Evolutionary conservation across 2,797 vertebrate species (phyloP).

Genomic region (Ctenopoma multispine): DNA sequence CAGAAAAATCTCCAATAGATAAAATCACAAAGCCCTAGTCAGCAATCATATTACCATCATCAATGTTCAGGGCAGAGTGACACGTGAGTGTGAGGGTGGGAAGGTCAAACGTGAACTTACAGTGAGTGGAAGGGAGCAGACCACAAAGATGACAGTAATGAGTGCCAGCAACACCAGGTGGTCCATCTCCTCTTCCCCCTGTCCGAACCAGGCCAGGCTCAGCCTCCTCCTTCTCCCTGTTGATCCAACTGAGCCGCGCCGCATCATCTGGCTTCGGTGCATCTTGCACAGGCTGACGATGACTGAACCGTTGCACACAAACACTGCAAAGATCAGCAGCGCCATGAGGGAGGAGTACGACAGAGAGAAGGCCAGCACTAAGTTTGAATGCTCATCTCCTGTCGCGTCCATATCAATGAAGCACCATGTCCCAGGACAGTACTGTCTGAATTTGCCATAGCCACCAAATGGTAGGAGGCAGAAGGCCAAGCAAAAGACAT

Average conservation of each 20-base stretch:
- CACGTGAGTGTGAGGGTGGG: background rate
- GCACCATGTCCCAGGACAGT: slow-evolving; percentile 93
- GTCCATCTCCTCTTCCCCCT: slow-evolving; percentile 89
- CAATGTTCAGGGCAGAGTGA: background rate
- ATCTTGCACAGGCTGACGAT: slow-evolving; percentile 90
- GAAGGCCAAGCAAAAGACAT: slow-evolving; percentile 84
- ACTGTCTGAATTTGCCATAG: slow-evolving; percentile 88
- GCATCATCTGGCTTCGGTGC: slow-evolving; percentile 86
- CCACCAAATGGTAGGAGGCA: slow-evolving; percentile 87
- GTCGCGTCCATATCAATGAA: slow-evolving; percentile 89
- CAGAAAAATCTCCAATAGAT: too few species aligned
- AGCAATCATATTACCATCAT: background rate
- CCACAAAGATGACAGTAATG: slow-evolving; percentile 90
- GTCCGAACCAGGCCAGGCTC: slow-evolving; percentile 82
- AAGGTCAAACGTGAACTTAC: slow-evolving; percentile 78
- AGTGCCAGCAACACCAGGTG: slow-evolving; percentile 89
- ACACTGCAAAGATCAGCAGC: slow-evolving; percentile 85
- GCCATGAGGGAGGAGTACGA: slow-evolving; percentile 88
- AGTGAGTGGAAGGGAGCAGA: slow-evolving; percentile 91
- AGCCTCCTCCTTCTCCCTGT: slow-evolving; percentile 75
- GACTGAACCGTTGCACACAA: slow-evolving; percentile 90
- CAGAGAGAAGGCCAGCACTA: slow-evolving; percentile 87
- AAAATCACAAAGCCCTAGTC: too few species aligned
- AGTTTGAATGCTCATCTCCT: slow-evolving; percentile 47
- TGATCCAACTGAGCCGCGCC: slow-evolving; percentile 79